Evolutionary conservation across 1,140 invertebrate species (phyloP), one percentile per base, ranked within the genome.

Genomic region (Neodiprion pinetum): DNA sequence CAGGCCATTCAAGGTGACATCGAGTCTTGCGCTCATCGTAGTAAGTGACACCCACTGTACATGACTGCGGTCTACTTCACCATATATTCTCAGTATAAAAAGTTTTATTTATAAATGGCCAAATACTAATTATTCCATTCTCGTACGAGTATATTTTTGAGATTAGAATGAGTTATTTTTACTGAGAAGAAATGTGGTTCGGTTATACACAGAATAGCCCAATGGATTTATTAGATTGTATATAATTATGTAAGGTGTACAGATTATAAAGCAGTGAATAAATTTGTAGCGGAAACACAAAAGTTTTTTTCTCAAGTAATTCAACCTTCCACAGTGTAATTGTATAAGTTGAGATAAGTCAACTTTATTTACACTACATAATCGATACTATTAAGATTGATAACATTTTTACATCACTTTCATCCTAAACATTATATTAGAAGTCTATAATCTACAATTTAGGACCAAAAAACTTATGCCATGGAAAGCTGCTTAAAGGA

Each of bases 401-500:
- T 70, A 49, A 28, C 28, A n/a, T 48, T 72, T 49, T 53, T 28
- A 67, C 17, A 12, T 28, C 65, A 67, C 48, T 72, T 65, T 68
- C 21, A 71, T 70, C 73, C 48, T 72, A 66, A 73, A 73, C 4
- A 12, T 17, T 12, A 12, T 72, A 53, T 11, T 71, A 11, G 49
- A 21, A 67, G 74, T 71, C 21, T 21, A 67, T 72, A 50, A 50
- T 67, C 61, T 80, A 86, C 69, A 84, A 83, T 84, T 86, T 86
- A 71, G 86, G 82, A 11, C 80, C 80, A 74, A 88, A 87, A 78
- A 84, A 87, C 67, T 85, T 83, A 28, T 79, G 67, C 86, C 84
- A 88, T 1, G 81, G 80, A 78, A 88, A 84, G 50, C 73, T 28
- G 74, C 78, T 81, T 40, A 80, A 66, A 48, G 53, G 50, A n/a